phyloP scores from a whole-genome alignment of 30 jellyfish, hydroid and myxozoan genomes.

The Cassiopea xamachana region DNA sequence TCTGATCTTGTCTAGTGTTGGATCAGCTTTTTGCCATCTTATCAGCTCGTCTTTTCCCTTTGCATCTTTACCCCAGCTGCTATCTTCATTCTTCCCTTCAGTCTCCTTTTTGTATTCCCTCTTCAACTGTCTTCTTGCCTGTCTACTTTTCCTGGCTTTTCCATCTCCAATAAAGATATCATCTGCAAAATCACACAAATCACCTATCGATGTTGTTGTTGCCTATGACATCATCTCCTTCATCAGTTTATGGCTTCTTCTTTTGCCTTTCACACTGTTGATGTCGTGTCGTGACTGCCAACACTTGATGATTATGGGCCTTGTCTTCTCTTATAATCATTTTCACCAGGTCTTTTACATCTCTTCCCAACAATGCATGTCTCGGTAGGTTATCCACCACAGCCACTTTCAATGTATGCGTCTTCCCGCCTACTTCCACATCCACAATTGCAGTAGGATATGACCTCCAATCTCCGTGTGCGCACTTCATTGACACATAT shows the following conservation, averaged over 20 bases:
- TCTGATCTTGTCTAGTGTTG: neutral
- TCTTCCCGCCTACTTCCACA: neutral
- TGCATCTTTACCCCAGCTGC: neutral
- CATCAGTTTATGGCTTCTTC: too few relatives aligned
- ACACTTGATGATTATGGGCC: neutral
- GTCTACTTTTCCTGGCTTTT: neutral
- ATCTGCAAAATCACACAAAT: neutral
- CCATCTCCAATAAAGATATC: neutral
- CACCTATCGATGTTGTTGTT: neutral
- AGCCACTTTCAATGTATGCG: neutral
- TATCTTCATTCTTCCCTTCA: neutral
- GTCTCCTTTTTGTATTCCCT: neutral
- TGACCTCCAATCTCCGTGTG: neutral
- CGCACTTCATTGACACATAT: neutral
- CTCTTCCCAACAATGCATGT: neutral
- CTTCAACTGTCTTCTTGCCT: neutral
- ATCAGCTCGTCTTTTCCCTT: neutral
- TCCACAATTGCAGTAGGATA: neutral
- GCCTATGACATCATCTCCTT: neutral
- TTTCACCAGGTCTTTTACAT: neutral
- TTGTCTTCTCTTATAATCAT: neutral
- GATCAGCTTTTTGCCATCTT: neutral
- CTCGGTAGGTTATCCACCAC: neutral
- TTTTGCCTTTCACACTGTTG: neutral
- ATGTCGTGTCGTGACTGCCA: neutral